Conservation (phyloP, 1,140 invertebrate genomes). For the Aphelinus certus region DNA sequence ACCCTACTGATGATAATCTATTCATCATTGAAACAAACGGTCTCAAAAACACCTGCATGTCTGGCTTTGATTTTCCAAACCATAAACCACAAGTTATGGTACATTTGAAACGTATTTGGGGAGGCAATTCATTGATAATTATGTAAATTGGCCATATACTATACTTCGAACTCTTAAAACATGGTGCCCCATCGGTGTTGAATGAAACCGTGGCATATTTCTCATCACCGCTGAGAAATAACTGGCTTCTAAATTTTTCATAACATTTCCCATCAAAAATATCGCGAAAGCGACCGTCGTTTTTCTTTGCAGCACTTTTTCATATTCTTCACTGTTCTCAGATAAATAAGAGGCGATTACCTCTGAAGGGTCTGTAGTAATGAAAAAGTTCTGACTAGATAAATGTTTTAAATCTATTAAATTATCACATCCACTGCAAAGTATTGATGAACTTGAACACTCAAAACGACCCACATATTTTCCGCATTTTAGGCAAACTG, state of each 20-base stretch:
- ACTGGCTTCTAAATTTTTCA: not conserved
- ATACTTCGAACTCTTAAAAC: slow-evolving; percentile 15
- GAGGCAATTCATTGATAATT: slow-evolving; percentile 24
- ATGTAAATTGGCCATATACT: slow-evolving; percentile 27
- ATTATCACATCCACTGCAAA: not conserved
- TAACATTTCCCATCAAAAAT: slow-evolving; percentile 7
- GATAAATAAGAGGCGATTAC: too few relatives aligned
- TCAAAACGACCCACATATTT: slow-evolving; percentile 1
- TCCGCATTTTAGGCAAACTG: slow-evolving; percentile 9
- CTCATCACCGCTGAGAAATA: not conserved
- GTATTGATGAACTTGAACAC: not conserved
- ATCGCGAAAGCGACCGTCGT: not conserved
- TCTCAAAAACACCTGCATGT: slow-evolving; percentile 16
- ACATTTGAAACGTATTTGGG: not conserved
- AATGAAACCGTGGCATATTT: slow-evolving; percentile 16
- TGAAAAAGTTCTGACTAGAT: not conserved
- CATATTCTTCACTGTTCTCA: not conserved
- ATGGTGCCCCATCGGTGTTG: slow-evolving; percentile 22
- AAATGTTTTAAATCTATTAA: not conserved
- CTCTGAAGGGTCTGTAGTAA: not conserved
- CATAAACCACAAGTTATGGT: slow-evolving; percentile 18
- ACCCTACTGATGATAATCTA: not conserved
- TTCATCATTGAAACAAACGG: slow-evolving; percentile 20
- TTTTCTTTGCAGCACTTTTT: not conserved
- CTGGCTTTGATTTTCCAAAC: slow-evolving; percentile 29